Conservation (phyloP, 2,113 vertebrate species). For the Ophthalmolycus amberensis region DNA sequence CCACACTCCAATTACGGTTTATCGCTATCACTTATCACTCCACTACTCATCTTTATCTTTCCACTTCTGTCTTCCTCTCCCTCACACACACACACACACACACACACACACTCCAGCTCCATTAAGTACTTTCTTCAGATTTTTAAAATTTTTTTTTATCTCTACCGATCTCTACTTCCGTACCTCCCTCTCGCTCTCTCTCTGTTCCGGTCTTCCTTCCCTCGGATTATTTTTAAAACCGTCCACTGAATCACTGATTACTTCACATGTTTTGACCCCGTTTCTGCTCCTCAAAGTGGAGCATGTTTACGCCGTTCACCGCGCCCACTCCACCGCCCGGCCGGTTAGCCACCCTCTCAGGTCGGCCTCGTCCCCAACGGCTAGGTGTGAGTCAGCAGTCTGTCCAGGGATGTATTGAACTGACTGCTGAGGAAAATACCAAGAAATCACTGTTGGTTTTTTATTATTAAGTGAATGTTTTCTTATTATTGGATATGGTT, state of each 20-base stretch:
- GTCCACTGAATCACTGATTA: constrained; percentile 37
- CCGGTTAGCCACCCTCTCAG: constrained; percentile 11
- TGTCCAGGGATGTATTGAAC: constrained; percentile 3
- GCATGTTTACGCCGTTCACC: background rate
- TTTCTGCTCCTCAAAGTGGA: background rate
- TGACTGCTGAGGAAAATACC: background rate
- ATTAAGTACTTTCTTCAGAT: background rate
- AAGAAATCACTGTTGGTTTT: background rate
- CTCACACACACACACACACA: background rate
- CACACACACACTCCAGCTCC: background rate
- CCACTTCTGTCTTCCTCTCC: background rate
- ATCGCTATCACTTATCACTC: background rate
- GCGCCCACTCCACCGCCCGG: background rate
- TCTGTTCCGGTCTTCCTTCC: background rate
- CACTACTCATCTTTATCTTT: constrained; percentile 14
- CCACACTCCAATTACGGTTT: constrained; percentile 15
- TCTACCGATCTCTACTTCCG: background rate
- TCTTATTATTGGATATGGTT: too few species aligned
- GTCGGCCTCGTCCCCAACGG: background rate
- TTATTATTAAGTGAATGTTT: background rate
- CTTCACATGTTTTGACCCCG: constrained; percentile 5
- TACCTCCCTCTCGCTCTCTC: background rate
- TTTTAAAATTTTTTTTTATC: background rate
- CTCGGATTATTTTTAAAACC: constrained; percentile 7
- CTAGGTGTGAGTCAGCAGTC: constrained; percentile 41